Percentiles rank a stretch among this genome's conserved stretches.
These are phyloP conservation scores for Coenobita brevimanus DNA, from an alignment of 1,140 invertebrate species.

Conservation along the genomic window DNA sequence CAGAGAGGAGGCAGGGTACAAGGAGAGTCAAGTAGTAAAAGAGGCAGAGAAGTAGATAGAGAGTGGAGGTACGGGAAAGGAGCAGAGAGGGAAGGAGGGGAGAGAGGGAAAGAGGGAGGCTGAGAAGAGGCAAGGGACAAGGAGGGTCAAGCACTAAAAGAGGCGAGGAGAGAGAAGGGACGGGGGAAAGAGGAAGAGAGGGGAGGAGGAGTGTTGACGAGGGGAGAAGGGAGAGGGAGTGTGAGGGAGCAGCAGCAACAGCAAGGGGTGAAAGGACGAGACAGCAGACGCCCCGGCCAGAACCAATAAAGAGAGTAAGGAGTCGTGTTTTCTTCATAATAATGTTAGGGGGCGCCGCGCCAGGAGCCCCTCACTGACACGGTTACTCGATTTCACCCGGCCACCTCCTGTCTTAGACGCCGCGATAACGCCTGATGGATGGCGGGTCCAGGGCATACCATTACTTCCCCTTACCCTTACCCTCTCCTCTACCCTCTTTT, in stretches of 20 bases:
- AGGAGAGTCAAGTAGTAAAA: no score
- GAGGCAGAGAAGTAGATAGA: no score
- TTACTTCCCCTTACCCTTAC: no score
- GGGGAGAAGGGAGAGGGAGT: background rate
- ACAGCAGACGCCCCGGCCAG: conserved; percentile 36
- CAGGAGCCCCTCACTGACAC: conserved; percentile 29
- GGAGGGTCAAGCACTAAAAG: background rate
- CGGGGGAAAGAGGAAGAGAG: background rate
- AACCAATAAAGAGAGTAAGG: conserved; percentile 59
- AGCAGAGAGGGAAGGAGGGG: background rate
- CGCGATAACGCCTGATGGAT: conserved; percentile 38
- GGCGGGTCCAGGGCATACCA: conserved; percentile 21
- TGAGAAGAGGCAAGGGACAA: background rate
- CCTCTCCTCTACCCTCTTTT: no score
- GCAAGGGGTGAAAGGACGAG: background rate
- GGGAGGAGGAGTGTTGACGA: background rate
- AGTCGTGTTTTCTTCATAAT: conserved; percentile 58
- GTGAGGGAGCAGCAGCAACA: background rate
- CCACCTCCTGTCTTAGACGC: conserved; percentile 33
- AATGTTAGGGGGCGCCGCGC: conserved; percentile 36
- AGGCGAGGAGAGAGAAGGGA: background rate
- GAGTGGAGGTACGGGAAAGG: background rate
- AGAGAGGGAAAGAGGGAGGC: background rate
- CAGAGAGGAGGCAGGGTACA: no score
- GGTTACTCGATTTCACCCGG: conserved; percentile 56